phyloP scores from a whole-genome alignment of 2,797 vertebrate genomes.

The Microtus obscurus region DNA sequence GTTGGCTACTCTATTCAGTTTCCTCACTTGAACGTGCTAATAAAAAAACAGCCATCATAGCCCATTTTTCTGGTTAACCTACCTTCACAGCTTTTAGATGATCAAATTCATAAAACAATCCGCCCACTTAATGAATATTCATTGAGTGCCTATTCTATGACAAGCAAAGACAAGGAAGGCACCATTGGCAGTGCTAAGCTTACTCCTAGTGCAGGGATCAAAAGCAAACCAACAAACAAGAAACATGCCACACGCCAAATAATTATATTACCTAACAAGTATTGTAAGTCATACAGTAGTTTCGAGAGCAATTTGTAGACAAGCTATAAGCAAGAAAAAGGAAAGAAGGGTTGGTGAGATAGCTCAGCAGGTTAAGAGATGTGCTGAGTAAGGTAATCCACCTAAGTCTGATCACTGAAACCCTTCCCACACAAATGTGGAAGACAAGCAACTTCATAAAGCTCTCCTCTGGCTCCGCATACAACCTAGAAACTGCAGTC shows the following conservation, averaged over 20 bases:
- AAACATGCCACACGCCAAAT: not conserved
- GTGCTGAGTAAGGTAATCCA: not conserved
- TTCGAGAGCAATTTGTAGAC: not conserved
- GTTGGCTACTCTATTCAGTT: not conserved
- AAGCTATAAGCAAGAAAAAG: not conserved
- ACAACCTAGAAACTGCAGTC: not conserved
- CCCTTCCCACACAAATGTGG: not conserved
- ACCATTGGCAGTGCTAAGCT: not conserved
- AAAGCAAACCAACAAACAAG: not conserved
- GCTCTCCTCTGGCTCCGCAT: not conserved
- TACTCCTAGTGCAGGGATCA: not conserved
- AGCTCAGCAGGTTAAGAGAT: not conserved
- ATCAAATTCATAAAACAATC: constrained; percentile 11
- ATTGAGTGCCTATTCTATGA: not conserved
- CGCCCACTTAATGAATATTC: constrained; percentile 23
- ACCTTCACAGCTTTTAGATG: not conserved
- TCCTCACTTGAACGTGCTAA: not conserved
- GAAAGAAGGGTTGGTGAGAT: not conserved
- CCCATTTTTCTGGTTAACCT: not conserved
- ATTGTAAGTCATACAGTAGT: not conserved
- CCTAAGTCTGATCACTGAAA: not conserved
- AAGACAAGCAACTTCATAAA: not conserved
- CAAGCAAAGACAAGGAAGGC: constrained; percentile 42
- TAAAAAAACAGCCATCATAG: constrained; percentile 12
- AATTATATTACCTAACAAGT: not conserved